Percentiles rank a stretch among this genome's conserved stretches.
Evolutionary conservation across 2,888 invertebrate species (phyloP).

Genomic region (Uropetala carovei): DNA sequence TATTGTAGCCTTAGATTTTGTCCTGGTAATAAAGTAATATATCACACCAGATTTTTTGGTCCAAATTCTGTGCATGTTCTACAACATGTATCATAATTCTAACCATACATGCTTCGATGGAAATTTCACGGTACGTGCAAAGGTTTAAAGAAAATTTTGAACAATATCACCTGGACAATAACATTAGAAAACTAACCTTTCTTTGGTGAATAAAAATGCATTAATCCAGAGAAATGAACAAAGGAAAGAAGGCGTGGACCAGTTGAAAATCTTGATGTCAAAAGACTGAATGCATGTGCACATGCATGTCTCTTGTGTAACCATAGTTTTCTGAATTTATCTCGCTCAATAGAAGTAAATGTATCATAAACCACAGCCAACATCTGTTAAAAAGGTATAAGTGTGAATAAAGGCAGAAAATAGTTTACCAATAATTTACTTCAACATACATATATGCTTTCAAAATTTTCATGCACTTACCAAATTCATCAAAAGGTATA

Average conservation of each 20-base stretch:
- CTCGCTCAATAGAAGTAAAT: slow-evolving; percentile 90
- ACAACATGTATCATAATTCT: slow-evolving; percentile 36
- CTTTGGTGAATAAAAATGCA: slow-evolving; percentile 86
- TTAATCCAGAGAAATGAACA: slow-evolving; percentile 87
- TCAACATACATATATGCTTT: not conserved
- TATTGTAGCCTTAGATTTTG: no score
- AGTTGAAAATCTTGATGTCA: slow-evolving; percentile 85
- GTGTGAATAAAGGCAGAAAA: not conserved
- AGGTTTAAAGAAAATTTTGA: slow-evolving; percentile 41
- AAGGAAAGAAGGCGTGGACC: slow-evolving; percentile 79
- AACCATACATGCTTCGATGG: not conserved
- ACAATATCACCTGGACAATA: slow-evolving; percentile 27
- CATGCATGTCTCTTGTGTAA: slow-evolving; percentile 89
- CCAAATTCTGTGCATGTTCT: no score
- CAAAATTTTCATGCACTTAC: slow-evolving; percentile 75
- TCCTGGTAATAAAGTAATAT: no score
- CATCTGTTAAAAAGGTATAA: slow-evolving; percentile 78
- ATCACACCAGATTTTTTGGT: no score
- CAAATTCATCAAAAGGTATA: slow-evolving; percentile 93
- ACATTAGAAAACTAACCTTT: slow-evolving; percentile 77
- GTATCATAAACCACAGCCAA: slow-evolving; percentile 94
- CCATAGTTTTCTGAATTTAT: slow-evolving; percentile 88
- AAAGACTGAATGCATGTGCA: slow-evolving; percentile 86
- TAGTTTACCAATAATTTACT: not conserved
- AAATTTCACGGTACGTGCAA: not conserved